Evolutionary conservation across 2,888 invertebrate genomes (phyloP).

Genomic region (Torymus aiolomorphi): DNA sequence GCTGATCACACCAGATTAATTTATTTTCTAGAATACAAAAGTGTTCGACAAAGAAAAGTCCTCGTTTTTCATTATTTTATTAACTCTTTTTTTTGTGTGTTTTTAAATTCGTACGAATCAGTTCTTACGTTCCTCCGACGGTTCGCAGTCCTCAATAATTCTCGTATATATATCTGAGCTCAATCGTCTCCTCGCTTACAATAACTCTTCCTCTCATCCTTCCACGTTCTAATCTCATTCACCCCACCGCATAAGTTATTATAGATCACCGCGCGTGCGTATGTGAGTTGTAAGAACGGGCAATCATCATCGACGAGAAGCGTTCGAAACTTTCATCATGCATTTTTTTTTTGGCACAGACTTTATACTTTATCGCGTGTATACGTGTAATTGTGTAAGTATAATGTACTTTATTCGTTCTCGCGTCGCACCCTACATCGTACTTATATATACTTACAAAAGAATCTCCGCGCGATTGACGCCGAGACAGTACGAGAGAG

Average conservation of each 20-base stretch:
- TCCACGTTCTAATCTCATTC: neutral
- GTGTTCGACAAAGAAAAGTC: constrained; percentile 56
- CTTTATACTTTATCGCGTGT: constrained; percentile 21
- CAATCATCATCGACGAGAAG: constrained; percentile 34
- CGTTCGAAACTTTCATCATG: constrained; percentile 42
- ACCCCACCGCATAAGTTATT: constrained; percentile 20
- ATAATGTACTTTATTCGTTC: no score
- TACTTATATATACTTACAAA: no score
- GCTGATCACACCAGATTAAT: constrained; percentile 53
- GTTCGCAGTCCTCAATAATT: constrained; percentile 31
- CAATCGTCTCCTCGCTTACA: constrained; percentile 29
- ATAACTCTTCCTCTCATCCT: constrained; percentile 30
- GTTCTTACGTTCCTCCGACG: constrained; percentile 47
- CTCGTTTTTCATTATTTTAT: constrained; percentile 17
- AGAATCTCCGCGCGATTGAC: no score
- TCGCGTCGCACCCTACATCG: no score
- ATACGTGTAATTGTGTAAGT: neutral
- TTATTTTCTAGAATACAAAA: constrained; percentile 59
- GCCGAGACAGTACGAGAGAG: no score
- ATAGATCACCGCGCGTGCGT: no score
- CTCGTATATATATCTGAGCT: constrained; percentile 35
- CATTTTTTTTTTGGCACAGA: constrained; percentile 53
- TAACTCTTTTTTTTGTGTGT: no score
- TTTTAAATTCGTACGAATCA: constrained; percentile 56
- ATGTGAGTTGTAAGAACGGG: no score